A percentile compares a stretch with the other conserved stretches of the same genome.
Conservation (phyloP, 2,888 invertebrate species). For the Ptycholaimellus sp. region DNA sequence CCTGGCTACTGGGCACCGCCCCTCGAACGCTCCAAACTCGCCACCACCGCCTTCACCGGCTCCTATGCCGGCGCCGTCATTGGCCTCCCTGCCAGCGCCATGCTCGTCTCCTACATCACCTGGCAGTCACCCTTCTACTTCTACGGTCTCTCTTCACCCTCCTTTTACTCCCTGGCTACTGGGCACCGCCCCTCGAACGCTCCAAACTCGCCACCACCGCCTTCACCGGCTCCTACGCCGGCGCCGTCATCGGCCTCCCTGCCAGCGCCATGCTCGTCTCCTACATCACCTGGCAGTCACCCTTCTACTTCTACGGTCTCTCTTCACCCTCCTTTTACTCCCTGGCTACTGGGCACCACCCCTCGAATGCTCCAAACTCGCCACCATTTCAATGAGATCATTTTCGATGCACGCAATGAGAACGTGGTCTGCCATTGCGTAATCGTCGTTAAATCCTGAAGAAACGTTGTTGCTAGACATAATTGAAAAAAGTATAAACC, state of each 20-base stretch:
- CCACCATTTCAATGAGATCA: too few relatives aligned
- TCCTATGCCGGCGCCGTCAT: constrained; percentile 93
- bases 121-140: constrained; percentile 90
- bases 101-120: constrained; percentile 58
- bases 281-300: constrained; percentile 64
- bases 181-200: constrained; percentile 93
- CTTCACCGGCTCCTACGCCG: constrained; percentile 89
- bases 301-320: constrained; percentile 83
- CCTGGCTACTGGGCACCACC: too few relatives aligned
- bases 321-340: too few relatives aligned
- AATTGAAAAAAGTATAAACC: too few relatives aligned
- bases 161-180: constrained; percentile 70
- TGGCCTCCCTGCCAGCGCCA: constrained; percentile 70
- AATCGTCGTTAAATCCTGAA: too few relatives aligned
- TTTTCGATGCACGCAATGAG: too few relatives aligned
- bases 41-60: constrained; percentile 90
- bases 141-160: constrained; percentile 50
- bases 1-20: constrained; percentile 99
- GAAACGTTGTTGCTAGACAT: too few relatives aligned
- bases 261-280: constrained; percentile 71
- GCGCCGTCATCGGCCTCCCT: constrained; percentile 78
- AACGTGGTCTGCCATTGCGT: too few relatives aligned
- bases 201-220: constrained; percentile 91
- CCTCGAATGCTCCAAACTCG: too few relatives aligned
- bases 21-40: constrained; percentile 74